Percentiles rank a stretch among this genome's conserved stretches.
Conservation (phyloP, 2,888 invertebrate species). For the Diaprepes abbreviatus region DNA sequence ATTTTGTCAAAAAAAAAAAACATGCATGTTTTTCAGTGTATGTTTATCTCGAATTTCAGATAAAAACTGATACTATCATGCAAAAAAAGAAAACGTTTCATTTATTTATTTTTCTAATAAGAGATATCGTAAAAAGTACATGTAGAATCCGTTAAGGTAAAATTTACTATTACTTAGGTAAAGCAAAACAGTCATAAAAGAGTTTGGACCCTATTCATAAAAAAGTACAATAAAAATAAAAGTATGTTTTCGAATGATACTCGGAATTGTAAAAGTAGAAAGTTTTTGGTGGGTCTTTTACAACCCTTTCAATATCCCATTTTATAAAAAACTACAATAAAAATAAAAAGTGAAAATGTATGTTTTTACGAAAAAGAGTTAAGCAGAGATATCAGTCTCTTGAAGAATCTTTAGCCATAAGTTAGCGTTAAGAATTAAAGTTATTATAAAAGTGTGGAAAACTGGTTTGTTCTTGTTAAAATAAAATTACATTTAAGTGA, state of each 20-base stretch:
- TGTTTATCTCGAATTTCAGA: too few relatives aligned
- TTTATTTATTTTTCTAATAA: too few relatives aligned
- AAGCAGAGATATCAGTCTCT: neutral
- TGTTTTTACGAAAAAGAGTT: neutral
- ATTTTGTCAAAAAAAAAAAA: too few relatives aligned
- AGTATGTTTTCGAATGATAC: neutral
- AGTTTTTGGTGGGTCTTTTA: conserved; percentile 6
- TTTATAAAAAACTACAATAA: conserved; percentile 13
- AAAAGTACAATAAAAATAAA: conserved; percentile 1
- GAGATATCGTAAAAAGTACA: too few relatives aligned
- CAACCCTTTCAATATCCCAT: neutral
- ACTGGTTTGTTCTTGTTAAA: too few relatives aligned
- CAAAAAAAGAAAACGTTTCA: too few relatives aligned
- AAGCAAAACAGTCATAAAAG: neutral
- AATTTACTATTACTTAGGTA: neutral
- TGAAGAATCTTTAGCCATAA: neutral
- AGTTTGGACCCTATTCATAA: neutral
- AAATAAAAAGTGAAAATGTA: neutral
- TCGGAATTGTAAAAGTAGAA: conserved; percentile 11
- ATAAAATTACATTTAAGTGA: too few relatives aligned
- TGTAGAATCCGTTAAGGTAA: neutral
- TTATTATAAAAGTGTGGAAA: too few relatives aligned
- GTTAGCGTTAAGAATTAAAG: neutral
- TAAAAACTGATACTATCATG: too few relatives aligned
- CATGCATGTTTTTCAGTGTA: too few relatives aligned